Base-by-base conservation (phyloP, 2,888 invertebrate species). In the Morpho achilles region DNA sequence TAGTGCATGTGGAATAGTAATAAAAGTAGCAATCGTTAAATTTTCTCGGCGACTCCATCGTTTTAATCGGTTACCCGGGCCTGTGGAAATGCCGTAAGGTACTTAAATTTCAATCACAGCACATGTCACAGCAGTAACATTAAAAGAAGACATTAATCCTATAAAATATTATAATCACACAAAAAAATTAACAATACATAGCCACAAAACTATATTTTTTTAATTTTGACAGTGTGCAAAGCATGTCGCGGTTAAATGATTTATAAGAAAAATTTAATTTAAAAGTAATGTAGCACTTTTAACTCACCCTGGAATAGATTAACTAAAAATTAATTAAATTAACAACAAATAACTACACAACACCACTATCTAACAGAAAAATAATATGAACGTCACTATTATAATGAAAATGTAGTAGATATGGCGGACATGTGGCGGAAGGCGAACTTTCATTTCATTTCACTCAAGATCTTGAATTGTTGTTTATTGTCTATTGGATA, bases 1-100 rank as follows among this genome's bases (percentile, higher is more conserved):
- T 96, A 66, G 93, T 93, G 82, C 96, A 97, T 65, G 95, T 95
- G 58, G 96, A 96, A 80, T 96, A 96, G 81, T 95, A 97, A 86
- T 94, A 97, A 91, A 96, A 97, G 86, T 96, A 96, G 85, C 96
- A 97, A 84, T 96, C 96, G 84, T 95, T 94, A 82, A 95, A 94
- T 90, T 94, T 95, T 75, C 93, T 92, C 71, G 93, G 93, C 71
- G 93, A 93, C 87, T 94, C 94, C 93, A 95, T 93, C 76, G 80
- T 83, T 79, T 32, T 75, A 71, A 70, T 76, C 74, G 73, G 74
- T 79, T 77, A 72, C 77, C 82, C 79, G 80, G 80, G 77, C 80
- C 87, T 87, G 82, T 73, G 84, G 32, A 32, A 76, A 66, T 76
- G 67, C 69, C 75, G 46, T 61, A 55, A 45, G 45, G 58, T 53